Base-by-base conservation (phyloP, 2,113 vertebrate species). In the Dascyllus trimaculatus region DNA sequence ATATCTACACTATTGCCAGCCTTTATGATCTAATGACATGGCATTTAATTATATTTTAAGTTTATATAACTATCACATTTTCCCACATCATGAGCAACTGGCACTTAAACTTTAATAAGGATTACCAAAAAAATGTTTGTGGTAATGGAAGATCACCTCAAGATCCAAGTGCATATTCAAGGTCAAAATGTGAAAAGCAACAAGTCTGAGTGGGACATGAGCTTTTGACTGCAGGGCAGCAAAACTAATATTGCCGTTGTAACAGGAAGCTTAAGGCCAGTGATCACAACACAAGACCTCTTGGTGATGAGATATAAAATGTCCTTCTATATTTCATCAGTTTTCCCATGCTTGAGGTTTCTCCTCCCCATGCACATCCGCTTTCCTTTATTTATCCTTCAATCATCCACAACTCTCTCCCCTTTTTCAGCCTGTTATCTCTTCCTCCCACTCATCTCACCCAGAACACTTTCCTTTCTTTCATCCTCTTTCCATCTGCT, bases 351-450 rank as follows among this genome's bases (percentile, higher is more conserved):
- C 73, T 75, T 63, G 66, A 80, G 73, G 60, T 80, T 85, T 84
- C 40, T 80, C 52, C 75, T 85, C 76, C 66, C 38, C 58, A 29
- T 85, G 81, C 88, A 87, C 78, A 88, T 89, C 75, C 71, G 25
- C 87, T 54, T 76, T 89, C 85, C 76, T 91, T 85, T 88, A 88
- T 89, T 78, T 85, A 90, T 88, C 89, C 86, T 84, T 91, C 88
- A 85, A 78, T 89, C 88, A 88, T 82, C 83, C 82, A n/a, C 13
- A 53, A 64, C 71, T 85, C 74, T 78, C 81, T 82, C 71, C 79
- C 61, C 79, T 54, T 76, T 85, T 82, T 85, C 78, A 73, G 64
- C 78, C 71, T 76, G 84, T 85, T 88, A 81, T 90, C 78, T 75
- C 66, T 80, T 78, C 84, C 82, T 86, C 89, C 86, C 86, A 86